These are phyloP conservation scores for Dryoscopus gambensis DNA, from an alignment of 2,113 vertebrate genomes.

Conservation along the genomic window DNA sequence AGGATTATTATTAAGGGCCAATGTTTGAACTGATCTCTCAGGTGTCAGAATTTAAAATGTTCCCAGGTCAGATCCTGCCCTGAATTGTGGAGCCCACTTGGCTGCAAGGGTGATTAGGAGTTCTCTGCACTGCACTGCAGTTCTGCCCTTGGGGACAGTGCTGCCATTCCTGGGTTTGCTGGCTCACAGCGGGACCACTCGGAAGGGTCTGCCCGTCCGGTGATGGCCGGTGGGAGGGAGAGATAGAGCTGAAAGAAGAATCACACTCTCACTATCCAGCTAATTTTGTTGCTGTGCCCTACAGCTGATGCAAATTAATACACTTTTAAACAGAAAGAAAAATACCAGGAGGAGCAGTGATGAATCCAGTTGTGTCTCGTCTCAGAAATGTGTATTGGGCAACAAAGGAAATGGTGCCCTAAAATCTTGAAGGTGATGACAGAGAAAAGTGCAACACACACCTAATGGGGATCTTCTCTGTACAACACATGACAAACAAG, in stretches of 20 bases:
- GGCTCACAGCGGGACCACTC: neutral
- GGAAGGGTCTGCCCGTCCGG: neutral
- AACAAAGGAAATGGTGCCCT: neutral
- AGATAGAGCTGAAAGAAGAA: neutral
- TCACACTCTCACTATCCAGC: neutral
- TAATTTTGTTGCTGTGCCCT: neutral
- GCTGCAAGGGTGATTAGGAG: neutral
- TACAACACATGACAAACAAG: neutral
- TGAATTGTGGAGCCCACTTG: neutral
- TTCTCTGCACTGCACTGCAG: neutral
- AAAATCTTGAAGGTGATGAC: neutral
- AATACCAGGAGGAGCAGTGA: neutral
- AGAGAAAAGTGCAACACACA: neutral
- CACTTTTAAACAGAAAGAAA: neutral
- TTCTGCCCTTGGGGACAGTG: neutral
- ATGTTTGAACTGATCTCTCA: neutral
- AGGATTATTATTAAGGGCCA: neutral
- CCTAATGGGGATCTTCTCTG: neutral
- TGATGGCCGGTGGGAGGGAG: rapidly evolving
- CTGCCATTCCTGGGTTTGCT: neutral
- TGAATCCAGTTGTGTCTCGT: neutral
- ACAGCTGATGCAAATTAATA: neutral
- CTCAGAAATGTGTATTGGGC: neutral
- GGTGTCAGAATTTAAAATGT: neutral
- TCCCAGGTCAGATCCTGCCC: neutral